Conservation (phyloP, 2,113 vertebrate species). For the Elephantulus edwardii region DNA sequence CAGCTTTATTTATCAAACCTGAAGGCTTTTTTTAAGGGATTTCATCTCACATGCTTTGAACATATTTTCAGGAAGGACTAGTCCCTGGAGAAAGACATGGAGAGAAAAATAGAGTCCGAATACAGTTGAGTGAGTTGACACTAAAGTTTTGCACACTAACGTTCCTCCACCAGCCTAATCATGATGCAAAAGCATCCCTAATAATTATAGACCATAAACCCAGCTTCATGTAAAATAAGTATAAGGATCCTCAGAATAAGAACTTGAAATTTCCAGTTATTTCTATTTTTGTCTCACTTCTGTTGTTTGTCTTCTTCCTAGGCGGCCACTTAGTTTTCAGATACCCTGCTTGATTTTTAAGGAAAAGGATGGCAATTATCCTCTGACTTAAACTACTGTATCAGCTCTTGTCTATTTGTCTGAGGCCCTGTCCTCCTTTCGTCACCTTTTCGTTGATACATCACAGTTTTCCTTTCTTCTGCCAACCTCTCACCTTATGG, state of each 20-base stretch:
- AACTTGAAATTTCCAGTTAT: not conserved
- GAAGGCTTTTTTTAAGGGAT: no score
- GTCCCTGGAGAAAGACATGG: no score
- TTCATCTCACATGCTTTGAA: no score
- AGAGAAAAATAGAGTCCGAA: no score
- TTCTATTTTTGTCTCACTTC: not conserved
- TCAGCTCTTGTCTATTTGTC: no score
- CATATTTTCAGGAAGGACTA: no score
- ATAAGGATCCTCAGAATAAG: not conserved
- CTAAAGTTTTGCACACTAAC: no score
- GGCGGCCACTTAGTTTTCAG: not conserved
- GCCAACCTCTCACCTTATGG: not conserved
- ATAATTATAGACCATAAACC: accelerated
- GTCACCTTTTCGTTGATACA: not conserved
- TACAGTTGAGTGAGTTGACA: not conserved
- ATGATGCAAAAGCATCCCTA: no score
- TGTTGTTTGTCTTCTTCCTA: no score
- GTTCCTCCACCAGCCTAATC: not conserved
- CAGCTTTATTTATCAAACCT: no score
- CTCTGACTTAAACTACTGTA: not conserved
- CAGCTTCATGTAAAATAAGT: not conserved
- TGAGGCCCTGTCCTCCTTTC: not conserved
- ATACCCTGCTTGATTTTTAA: not conserved
- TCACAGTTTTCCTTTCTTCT: not conserved
- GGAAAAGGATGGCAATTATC: not conserved